These are phyloP conservation scores for Leptinotarsa haldemani DNA, from an alignment of 2,888 invertebrate species.

Conservation along the genomic window DNA sequence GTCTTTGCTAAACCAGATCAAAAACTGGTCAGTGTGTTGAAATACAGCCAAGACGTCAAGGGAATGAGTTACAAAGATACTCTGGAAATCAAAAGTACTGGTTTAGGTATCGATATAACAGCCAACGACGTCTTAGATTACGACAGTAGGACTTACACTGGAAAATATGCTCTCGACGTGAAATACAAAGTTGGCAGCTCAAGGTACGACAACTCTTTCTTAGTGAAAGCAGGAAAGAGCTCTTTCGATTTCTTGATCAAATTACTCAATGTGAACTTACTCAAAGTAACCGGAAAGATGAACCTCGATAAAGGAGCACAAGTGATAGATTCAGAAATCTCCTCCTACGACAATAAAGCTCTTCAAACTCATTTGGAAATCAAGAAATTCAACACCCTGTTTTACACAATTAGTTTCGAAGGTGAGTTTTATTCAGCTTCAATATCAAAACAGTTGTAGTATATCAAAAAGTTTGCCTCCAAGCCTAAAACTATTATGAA, in stretches of 20 bases:
- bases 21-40: constrained; percentile 66
- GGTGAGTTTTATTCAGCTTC: constrained; percentile 63
- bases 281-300: constrained; percentile 68
- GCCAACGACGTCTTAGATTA: constrained; percentile 45
- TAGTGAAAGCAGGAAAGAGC: constrained; percentile 48
- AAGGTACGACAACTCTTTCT: constrained; percentile 52
- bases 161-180: constrained; percentile 44
- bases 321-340: constrained; percentile 68
- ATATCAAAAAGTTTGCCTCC: not conserved
- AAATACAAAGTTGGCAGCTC: constrained; percentile 51
- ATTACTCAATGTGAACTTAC: constrained; percentile 68
- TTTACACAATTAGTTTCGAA: constrained; percentile 68
- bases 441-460: constrained; percentile 3
- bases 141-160: constrained; percentile 40
- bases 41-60: constrained; percentile 47
- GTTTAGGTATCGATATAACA: constrained; percentile 57
- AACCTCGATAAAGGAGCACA: constrained; percentile 68
- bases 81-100: constrained; percentile 66
- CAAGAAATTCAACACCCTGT: constrained; percentile 71
- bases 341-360: constrained; percentile 69
- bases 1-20: constrained; percentile 72
- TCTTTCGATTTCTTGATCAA: constrained; percentile 57
- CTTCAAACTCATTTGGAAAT: constrained; percentile 66
- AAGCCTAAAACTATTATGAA: no score
- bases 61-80: constrained; percentile 57